Base-by-base conservation (phyloP, 2,113 vertebrate genomes). In the Lophius piscatorius region DNA sequence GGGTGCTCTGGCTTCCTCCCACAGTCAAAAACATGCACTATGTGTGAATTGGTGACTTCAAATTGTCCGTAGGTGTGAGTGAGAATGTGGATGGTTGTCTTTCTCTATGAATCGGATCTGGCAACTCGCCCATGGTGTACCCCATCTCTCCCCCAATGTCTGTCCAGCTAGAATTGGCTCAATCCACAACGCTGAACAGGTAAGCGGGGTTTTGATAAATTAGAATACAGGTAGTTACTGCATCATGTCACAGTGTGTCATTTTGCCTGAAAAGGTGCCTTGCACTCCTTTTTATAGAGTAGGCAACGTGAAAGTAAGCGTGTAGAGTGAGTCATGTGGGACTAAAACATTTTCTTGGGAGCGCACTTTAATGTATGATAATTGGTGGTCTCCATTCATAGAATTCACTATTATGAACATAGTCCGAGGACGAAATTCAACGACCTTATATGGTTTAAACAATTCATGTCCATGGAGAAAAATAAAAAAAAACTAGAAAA, bases 181-280 rank as follows among this genome's bases (percentile, higher is more conserved):
- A n/a, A n/a, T n/a, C n/a, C n/a, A n/a, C n/a, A n/a, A n/a, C n/a
- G n/a, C n/a, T n/a, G n/a, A n/a, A n/a, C n/a, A n/a, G n/a, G n/a
- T n/a, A n/a, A n/a, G n/a, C n/a, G n/a, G n/a, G n/a, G n/a, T n/a
- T n/a, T n/a, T n/a, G n/a, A n/a, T n/a, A n/a, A n/a, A n/a, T n/a
- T n/a, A n/a, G n/a, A n/a, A n/a, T n/a, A 31, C 29, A 31, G 29
- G 8, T 69, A 63, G 48, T n/a, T n/a, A 23, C 38, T 59, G 40
- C 51, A 41, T 71, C 34, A 38, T 68, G 71, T 73, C 66, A 63
- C 69, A 40, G 50, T 74, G 63, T 54, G 51, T 55, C 71, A 39
- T 63, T 70, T 69, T 61, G 26, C 34, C 63, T 61, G 58, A 65
- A 68, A 68, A 54, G 62, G 56, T 24, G 50, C 41, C 47, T 47